Conservation (phyloP, 1,140 invertebrate genomes). For the Adelges cooleyi region DNA sequence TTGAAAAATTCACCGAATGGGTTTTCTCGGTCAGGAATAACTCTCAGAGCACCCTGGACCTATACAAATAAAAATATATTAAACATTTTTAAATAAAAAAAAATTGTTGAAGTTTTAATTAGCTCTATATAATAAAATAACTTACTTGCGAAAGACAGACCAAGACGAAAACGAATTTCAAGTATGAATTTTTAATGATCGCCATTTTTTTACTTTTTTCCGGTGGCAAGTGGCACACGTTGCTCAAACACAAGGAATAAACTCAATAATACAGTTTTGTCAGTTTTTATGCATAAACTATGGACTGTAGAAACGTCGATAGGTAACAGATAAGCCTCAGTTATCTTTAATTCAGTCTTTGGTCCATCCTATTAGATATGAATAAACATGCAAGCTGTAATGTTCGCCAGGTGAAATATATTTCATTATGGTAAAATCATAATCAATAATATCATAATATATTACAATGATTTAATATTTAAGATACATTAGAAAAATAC, state of each 20-base stretch:
- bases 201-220: not conserved
- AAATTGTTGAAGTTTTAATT: not conserved
- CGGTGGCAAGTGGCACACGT: not conserved
- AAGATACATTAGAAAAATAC: no score
- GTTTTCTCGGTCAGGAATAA: not conserved
- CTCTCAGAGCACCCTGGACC: not conserved
- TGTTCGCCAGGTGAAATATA: no score
- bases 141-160: conserved; percentile 3
- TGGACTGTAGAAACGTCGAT: conserved; percentile 15
- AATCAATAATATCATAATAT: no score
- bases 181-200: not conserved
- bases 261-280: conserved; percentile 7
- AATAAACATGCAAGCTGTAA: no score
- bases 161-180: conserved; percentile 8
- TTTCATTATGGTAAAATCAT: no score
- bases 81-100: not conserved
- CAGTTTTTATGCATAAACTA: conserved; percentile 28
- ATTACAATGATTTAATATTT: no score
- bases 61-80: not conserved
- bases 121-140: not conserved
- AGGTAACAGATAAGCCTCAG: not conserved
- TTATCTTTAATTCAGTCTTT: not conserved
- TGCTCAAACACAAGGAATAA: conserved; percentile 6
- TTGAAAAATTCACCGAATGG: conserved; percentile 1
- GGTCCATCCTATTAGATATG: no score